Evolutionary conservation across 2,797 vertebrate species (phyloP).

Genomic region (Erethizon dorsatum): DNA sequence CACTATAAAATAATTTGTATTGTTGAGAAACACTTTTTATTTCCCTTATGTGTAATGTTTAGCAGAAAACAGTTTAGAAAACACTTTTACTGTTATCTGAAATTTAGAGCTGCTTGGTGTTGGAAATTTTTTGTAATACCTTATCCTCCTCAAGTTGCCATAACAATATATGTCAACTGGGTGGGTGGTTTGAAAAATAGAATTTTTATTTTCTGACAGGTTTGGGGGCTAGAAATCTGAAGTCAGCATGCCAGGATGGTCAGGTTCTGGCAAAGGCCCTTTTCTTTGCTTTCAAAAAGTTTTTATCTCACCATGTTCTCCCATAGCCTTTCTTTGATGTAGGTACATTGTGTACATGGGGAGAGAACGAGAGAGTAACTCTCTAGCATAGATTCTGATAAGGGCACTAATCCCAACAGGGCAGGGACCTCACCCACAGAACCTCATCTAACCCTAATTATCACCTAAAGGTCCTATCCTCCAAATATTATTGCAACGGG

Average conservation of each 20-base stretch:
- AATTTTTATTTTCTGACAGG: constrained; percentile 5
- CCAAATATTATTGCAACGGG: not conserved
- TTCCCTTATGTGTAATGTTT: not conserved
- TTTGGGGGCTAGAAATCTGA: not conserved
- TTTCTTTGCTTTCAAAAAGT: not conserved
- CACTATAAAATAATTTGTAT: not conserved
- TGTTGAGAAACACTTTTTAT: constrained; percentile 31
- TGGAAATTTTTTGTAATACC: not conserved
- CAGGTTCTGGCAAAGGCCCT: not conserved
- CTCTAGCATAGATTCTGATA: not conserved
- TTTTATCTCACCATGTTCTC: not conserved
- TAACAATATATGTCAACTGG: not conserved
- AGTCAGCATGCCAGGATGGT: not conserved
- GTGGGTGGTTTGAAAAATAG: not conserved
- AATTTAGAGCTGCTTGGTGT: not conserved
- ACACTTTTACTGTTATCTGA: not conserved
- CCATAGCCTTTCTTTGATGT: not conserved
- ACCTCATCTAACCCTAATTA: constrained; percentile 1
- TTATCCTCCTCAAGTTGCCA: not conserved
- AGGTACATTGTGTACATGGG: too few relatives aligned
- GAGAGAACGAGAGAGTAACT: not conserved
- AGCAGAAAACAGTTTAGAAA: not conserved
- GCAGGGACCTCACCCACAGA: not conserved
- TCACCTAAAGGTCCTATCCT: not conserved
- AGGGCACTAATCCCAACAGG: not conserved